Evolutionary conservation across 2,113 vertebrate genomes (phyloP), one percentile per base, ranked within the genome.

Genomic region (Mixornis gularis): DNA sequence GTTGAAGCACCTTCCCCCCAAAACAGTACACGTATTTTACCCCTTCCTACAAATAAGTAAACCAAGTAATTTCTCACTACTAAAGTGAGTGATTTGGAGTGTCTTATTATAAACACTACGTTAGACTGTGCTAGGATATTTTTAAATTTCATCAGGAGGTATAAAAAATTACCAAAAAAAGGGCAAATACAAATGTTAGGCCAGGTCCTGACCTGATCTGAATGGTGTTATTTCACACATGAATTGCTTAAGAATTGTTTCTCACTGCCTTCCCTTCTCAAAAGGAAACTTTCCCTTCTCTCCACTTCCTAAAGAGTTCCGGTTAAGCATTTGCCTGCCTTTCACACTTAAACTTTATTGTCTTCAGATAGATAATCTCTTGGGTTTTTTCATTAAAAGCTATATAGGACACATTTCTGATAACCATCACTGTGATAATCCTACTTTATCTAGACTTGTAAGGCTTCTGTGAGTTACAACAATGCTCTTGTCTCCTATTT

Each of bases 81-180:
- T 79, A 79, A 88, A 66, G 84, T 51, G 72, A 95, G 58, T n/a
- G n/a, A 38, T 92, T 90, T 71, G 69, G 59, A 92, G 59, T 40
- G 48, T 62, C 49, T 81, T 85, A 0, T 68, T 95, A 85, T 46
- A 90, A 95, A 94, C 79, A 85, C 29, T 19, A 26, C 24, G 27
- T 55, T 63, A 79, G 29, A 64, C n/a, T 52, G 20, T 29, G 41
- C 22, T 65, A 53, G 36, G 46, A 56, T 84, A 73, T 72, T 93
- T 90, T 71, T 21, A 60, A 59, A 55, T 94, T 89, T 74, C 66
- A 66, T 55, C 70, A 92, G 65, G 46, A 94, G 87, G 87, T 69
- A 85, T 62, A 77, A 85, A 87, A 88, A 58, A 44, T 21, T 3
- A 52, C 53, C 3, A 43, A 55, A 43, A 87, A 70, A 64, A 77